Conservation (phyloP, 2,113 vertebrate genomes). For the Chunga burmeisteri region DNA sequence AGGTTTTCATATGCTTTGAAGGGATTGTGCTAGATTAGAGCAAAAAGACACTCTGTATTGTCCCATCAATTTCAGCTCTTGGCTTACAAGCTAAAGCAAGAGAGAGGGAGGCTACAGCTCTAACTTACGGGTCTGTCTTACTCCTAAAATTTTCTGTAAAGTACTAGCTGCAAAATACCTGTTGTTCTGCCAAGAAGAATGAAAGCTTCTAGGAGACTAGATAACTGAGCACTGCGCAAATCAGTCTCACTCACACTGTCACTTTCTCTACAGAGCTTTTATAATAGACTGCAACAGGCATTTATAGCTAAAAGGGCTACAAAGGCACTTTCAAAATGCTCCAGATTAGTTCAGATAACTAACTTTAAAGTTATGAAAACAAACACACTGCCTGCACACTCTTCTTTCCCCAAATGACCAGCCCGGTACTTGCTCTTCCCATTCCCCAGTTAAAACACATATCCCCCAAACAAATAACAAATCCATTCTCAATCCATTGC, state of each 20-base stretch:
- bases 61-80: neutral
- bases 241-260: neutral
- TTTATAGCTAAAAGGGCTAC: neutral
- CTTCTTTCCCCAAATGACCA: neutral
- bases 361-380: neutral
- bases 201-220: neutral
- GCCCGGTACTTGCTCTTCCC: neutral
- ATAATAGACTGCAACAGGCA: neutral
- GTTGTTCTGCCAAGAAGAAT: neutral
- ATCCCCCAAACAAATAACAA: constrained; percentile 23
- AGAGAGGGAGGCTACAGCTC: neutral
- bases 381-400: neutral
- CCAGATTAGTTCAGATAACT: neutral
- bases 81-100: neutral
- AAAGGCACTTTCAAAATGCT: neutral
- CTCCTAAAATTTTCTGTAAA: neutral
- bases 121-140: neutral
- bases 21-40: fast-evolving
- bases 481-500: neutral
- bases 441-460: neutral
- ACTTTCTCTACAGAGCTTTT: neutral
- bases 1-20: neutral
- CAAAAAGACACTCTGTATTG: neutral
- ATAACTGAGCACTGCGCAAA: neutral
- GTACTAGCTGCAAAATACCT: neutral